These are phyloP conservation scores for Cathartes aura DNA, from an alignment of 2,113 vertebrate species.

Conservation along the genomic window DNA sequence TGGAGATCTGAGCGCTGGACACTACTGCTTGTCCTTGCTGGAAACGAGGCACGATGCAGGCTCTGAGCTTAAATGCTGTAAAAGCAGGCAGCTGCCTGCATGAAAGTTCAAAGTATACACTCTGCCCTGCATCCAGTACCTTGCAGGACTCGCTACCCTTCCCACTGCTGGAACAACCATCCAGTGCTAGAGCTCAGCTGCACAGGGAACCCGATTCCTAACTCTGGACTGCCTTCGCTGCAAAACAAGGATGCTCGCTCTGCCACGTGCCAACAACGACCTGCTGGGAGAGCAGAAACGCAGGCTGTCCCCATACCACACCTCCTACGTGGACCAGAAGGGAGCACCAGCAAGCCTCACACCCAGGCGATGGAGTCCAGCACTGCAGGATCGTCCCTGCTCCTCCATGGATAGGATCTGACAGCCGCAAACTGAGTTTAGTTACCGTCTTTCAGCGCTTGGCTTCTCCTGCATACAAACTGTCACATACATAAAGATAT, in stretches of 20 bases:
- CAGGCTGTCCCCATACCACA: neutral
- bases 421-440: neutral
- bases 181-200: neutral
- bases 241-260: neutral
- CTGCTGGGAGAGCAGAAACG: neutral
- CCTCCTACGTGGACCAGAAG: neutral
- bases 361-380: accelerated
- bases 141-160: neutral
- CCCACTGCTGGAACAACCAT: neutral
- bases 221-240: neutral
- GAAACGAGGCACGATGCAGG: neutral
- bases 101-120: accelerated
- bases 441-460: accelerated
- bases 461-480: neutral
- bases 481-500: accelerated
- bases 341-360: neutral
- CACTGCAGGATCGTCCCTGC: neutral
- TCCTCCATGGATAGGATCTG: neutral
- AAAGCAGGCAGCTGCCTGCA: neutral
- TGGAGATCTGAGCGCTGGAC: neutral
- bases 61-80: neutral
- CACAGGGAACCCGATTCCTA: neutral
- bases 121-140: neutral
- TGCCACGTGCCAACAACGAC: neutral
- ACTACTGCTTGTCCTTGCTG: neutral